phyloP scores from a whole-genome alignment of 2,113 vertebrate species.

The Drymodes brunneopygia region DNA sequence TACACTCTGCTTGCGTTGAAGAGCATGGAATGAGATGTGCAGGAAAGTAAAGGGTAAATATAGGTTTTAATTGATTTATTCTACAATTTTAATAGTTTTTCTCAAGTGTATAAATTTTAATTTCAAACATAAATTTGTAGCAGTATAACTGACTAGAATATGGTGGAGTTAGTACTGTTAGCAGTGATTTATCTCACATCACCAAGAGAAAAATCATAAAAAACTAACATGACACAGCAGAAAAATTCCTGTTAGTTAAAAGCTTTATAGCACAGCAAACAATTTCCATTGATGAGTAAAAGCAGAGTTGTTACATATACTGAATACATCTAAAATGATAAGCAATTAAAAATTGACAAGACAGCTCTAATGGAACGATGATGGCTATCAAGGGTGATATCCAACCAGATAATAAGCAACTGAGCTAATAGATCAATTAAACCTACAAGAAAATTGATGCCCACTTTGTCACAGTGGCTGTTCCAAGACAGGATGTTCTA shows the following conservation, averaged over 20 bases:
- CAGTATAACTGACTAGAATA: background rate
- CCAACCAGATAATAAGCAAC: background rate
- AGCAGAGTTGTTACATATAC: background rate
- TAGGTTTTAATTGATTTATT: background rate
- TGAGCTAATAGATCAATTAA: background rate
- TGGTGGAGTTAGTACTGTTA: background rate
- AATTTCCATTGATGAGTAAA: background rate
- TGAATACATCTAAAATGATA: background rate
- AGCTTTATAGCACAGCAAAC: background rate
- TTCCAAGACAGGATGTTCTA: background rate
- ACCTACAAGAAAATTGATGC: background rate
- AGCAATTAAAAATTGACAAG: conserved; percentile 4
- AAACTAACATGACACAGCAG: background rate
- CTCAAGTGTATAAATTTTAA: background rate
- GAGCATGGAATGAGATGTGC: background rate
- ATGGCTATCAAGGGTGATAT: background rate
- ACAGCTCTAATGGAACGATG: background rate
- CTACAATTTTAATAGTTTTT: background rate
- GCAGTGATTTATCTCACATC: background rate
- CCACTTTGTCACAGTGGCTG: background rate
- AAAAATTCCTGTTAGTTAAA: background rate
- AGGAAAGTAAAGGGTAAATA: background rate
- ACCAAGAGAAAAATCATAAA: background rate
- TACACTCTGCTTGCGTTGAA: background rate
- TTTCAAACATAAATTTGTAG: background rate